These are phyloP conservation scores for Ammodytes marinus DNA, from an alignment of 2,113 vertebrate species.

Conservation along the genomic window DNA sequence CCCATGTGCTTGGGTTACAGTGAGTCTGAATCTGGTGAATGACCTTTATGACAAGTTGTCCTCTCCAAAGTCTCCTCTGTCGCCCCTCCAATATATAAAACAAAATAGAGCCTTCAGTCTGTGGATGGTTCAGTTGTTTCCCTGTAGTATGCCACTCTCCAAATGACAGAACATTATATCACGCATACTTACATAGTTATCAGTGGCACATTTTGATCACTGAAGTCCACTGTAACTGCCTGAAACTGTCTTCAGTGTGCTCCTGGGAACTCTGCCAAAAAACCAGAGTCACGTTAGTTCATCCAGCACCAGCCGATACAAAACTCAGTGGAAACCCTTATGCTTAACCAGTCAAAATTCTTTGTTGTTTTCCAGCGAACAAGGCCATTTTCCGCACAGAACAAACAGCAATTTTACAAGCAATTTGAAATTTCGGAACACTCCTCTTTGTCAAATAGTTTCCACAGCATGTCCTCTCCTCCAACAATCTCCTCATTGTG, in stretches of 20 bases:
- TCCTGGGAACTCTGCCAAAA: conserved; percentile 65
- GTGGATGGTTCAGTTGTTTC: conserved; percentile 16
- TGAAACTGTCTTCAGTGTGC: conserved; percentile 65
- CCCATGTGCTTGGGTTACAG: conserved; percentile 43
- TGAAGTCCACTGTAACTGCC: conserved; percentile 48
- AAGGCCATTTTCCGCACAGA: conserved; percentile 64
- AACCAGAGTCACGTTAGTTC: conserved; percentile 73
- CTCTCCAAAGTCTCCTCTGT: conserved; percentile 42
- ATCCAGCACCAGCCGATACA: conserved; percentile 64
- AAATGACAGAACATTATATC: conserved; percentile 45
- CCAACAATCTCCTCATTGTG: conserved; percentile 88
- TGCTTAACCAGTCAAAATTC: conserved; percentile 77
- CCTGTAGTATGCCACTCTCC: conserved; percentile 12
- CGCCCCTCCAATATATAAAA: conserved; percentile 30
- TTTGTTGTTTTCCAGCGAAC: conserved; percentile 76
- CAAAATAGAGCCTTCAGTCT: background rate
- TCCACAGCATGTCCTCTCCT: conserved; percentile 86
- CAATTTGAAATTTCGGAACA: conserved; percentile 70
- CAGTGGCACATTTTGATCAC: conserved; percentile 51
- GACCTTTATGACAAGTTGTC: conserved; percentile 61
- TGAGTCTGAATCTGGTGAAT: conserved; percentile 57
- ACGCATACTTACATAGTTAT: conserved; percentile 40
- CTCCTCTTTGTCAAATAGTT: conserved; percentile 87
- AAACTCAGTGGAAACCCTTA: conserved; percentile 69
- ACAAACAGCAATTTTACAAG: conserved; percentile 77